Conservation (phyloP, 2,797 vertebrate species). For the Antennarius maculatus region DNA sequence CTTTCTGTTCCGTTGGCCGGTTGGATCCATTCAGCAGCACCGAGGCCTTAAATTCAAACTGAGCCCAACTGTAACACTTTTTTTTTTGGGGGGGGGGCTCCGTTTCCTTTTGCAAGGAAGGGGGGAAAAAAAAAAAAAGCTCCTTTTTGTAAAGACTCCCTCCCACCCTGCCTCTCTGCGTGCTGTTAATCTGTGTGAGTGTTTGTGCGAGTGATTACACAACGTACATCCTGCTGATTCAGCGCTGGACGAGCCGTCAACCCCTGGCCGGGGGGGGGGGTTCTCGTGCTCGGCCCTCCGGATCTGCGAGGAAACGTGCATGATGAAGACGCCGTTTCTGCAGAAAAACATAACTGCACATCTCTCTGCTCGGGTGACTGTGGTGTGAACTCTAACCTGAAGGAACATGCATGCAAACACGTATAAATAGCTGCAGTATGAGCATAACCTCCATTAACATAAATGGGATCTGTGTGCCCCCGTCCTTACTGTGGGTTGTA, state of each 20-base stretch:
- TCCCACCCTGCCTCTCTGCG: conserved; percentile 15
- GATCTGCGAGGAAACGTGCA: conserved; percentile 36
- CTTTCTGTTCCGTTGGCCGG: conserved; percentile 55
- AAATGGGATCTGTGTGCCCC: conserved; percentile 38
- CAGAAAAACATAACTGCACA: conserved; percentile 4
- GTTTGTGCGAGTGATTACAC: conserved; percentile 70
- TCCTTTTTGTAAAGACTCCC: conserved; percentile 35
- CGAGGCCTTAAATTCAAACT: conserved; percentile 61
- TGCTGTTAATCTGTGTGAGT: conserved; percentile 57
- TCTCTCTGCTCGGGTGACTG: conserved; percentile 8
- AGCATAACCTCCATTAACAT: conserved; percentile 47
- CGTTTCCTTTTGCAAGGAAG: conserved; percentile 42
- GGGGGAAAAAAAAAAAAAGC: conserved; percentile 25
- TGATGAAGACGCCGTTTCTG: conserved; percentile 20
- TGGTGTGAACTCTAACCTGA: conserved; percentile 9
- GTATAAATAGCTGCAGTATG: conserved; percentile 45
- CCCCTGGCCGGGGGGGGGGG: conserved; percentile 37
- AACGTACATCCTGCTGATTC: conserved; percentile 74
- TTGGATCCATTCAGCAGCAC: conserved; percentile 49
- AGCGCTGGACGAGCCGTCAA: conserved; percentile 66
- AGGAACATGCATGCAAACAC: conserved; percentile 30
- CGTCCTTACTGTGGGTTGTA: conserved; percentile 66
- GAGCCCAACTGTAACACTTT: conserved; percentile 53
- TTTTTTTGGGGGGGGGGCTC: conserved; percentile 30
- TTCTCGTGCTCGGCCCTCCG: conserved; percentile 66